Evolutionary conservation across 2,888 invertebrate genomes (phyloP).

Genomic region (Eupelmus urozonus): DNA sequence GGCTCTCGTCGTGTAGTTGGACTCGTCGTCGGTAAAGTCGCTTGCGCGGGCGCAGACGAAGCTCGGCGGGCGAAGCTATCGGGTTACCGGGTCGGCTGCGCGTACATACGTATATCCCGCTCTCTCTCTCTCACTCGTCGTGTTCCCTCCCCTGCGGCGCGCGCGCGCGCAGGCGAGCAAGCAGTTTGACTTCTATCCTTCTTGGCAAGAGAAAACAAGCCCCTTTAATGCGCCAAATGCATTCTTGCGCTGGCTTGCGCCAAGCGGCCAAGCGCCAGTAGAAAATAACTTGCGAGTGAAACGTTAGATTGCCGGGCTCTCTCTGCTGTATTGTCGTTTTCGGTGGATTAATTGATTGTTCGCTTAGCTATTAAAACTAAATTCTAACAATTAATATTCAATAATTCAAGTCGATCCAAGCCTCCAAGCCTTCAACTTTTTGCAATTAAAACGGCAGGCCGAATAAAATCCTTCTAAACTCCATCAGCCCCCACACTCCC

Average conservation of each 20-base stretch:
- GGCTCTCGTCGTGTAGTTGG: background rate
- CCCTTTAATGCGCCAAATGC: slow-evolving; percentile 6
- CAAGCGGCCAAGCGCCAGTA: background rate
- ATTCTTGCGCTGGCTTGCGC: background rate
- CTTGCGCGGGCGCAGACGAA: background rate
- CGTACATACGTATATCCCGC: background rate
- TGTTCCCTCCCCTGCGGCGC: background rate
- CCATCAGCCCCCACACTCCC: too few species aligned
- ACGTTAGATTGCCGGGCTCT: too few species aligned
- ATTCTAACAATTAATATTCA: too few species aligned
- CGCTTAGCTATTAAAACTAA: too few species aligned
- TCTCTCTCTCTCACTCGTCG: too few species aligned
- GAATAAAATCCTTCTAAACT: too few species aligned
- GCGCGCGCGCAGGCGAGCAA: too few species aligned
- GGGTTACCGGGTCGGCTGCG: slow-evolving; percentile 21
- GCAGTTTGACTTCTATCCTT: background rate
- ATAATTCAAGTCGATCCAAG: too few species aligned
- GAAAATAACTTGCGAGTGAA: background rate
- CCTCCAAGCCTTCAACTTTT: too few species aligned
- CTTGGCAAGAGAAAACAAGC: slow-evolving; percentile 7
- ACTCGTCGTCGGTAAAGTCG: slow-evolving; percentile 15
- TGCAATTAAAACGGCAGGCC: too few species aligned
- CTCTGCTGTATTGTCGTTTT: too few species aligned
- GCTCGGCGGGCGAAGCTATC: background rate
- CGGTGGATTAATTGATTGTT: too few species aligned